A percentile compares a stretch with the other conserved stretches of the same genome.
Conservation (phyloP, 1,140 invertebrate species). For the Caerostris extrusa region DNA sequence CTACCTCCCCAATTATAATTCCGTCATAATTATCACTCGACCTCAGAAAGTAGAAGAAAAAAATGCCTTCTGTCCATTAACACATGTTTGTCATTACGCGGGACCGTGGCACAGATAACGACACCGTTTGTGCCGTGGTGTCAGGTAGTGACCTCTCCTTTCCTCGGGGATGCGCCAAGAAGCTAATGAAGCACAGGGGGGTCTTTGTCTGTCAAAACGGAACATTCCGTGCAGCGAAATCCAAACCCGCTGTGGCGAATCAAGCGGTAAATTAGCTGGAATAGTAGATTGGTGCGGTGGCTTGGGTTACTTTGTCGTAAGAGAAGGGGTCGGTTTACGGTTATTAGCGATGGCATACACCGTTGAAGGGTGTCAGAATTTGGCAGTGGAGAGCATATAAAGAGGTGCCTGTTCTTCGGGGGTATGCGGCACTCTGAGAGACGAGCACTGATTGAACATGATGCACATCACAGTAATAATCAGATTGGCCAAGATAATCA, state of each 20-base stretch:
- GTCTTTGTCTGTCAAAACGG: slow-evolving; percentile 20
- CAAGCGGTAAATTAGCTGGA: slow-evolving; percentile 45
- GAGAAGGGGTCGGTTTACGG: slow-evolving; percentile 27
- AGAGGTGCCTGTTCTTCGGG: background rate
- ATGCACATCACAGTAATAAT: too few relatives aligned
- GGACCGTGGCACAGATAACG: background rate
- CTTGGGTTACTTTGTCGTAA: background rate
- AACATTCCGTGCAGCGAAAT: slow-evolving; percentile 6
- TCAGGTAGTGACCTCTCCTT: slow-evolving; percentile 5
- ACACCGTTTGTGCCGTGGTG: background rate
- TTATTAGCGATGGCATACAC: slow-evolving; percentile 36
- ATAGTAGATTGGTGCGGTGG: background rate
- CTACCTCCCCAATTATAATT: slow-evolving; percentile 16
- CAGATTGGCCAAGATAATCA: too few relatives aligned
- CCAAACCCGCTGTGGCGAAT: background rate
- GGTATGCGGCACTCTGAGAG: too few relatives aligned
- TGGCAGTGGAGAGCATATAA: slow-evolving; percentile 2
- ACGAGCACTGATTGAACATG: too few relatives aligned
- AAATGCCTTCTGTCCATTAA: background rate
- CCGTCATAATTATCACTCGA: slow-evolving; percentile 16
- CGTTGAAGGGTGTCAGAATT: slow-evolving; percentile 27
- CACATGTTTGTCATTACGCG: background rate
- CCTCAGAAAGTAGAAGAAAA: background rate
- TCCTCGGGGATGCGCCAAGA: background rate
- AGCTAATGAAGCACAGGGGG: slow-evolving; percentile 13